Base-by-base conservation (phyloP, 2,888 invertebrate genomes). In the Glomeris marginata region DNA sequence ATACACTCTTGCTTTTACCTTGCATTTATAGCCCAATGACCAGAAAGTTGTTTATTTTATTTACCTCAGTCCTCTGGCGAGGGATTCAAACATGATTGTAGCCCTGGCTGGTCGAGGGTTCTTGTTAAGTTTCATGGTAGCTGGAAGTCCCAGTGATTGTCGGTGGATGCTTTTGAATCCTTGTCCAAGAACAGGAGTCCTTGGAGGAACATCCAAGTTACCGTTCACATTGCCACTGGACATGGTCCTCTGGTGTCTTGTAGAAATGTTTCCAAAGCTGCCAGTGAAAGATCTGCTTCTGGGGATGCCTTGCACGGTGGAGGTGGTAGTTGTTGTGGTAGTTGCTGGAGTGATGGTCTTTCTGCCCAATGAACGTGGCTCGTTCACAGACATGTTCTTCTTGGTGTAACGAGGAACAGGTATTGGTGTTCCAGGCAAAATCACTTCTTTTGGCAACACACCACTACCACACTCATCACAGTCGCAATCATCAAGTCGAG, bases 21-120 rank as follows among this genome's bases (percentile, higher is more conserved):
- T n/a, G n/a, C n/a, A n/a, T n/a, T n/a, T n/a, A n/a, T n/a, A n/a
- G n/a, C n/a, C n/a, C n/a, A n/a, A n/a, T n/a, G n/a, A n/a, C n/a
- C n/a, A n/a, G n/a, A n/a, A n/a, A n/a, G n/a, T n/a, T n/a, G n/a
- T 20, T 33, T 36, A 20, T 33, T 16, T 21, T 21, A 8, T 58
- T 55, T 56, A 64, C 66, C 63, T 61, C 34, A 66, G 57, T 41
- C 66, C 66, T 47, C 58, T 60, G 49, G 62, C 61, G 36, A 65
- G 61, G 51, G 62, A 61, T 41, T 63, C 61, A 54, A 65, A 65
- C 59, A 65, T 63, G 49, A 62, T 55, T 16, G 62, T 52, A 13
- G 65, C 61, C 46, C 64, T 51, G 50, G 58, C 60, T 11, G 65
- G 65, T 42, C 63, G 57, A 6, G 66, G 65, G 41, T 61, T 58